Evolutionary conservation across 37 sponge, comb jelly and placozoan genomes (phyloP), one percentile per base, ranked within the genome.

Genomic region (Spongilla lacustris): DNA sequence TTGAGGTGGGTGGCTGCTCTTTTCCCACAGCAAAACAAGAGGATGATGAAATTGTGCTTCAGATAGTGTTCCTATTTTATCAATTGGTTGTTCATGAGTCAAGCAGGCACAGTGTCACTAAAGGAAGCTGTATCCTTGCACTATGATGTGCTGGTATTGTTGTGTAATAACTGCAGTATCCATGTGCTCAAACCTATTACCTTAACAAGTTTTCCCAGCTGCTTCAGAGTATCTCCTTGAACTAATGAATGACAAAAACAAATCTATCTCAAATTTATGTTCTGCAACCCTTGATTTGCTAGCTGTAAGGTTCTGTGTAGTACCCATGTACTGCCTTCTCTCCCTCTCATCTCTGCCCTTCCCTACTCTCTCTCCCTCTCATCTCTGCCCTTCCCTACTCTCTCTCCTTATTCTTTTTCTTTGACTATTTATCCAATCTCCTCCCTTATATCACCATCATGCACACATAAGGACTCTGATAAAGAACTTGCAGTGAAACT

Each of bases 221-320:
- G 94, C 83, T 70, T 85, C 96, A 21, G 96, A 93, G 22, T 96
- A 96, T 41, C 84, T 98, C 32, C 50, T 98, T 41, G 96, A 95
- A 48, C 82, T 98, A 73, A 96, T 98, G 96, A 90, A 95, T 81
- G 96, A 95, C 84, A 95, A 93, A 72, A 98, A 95, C 89, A 92
- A 88, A 33, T 96, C 91, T 73, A 88, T 98, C 22, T 72, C 84
- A 23, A 91, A 85, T 48, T 81, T 91, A 17, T 93, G 96, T 77
- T 81, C 89, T 36, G 80, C 86, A 31, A 83, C 94, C 75, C 89
- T 98, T 9, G 94, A 95, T 69, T 81, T 95, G 33, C 72, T 96
- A 0, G 68, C 78, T 50, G 96, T 96, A 50, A 85, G 96, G 31
- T 8, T 81, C 17, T 5, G 28, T 76, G 77, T 36, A 21, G 73